A percentile compares a stretch with the other conserved stretches of the same genome.
These are phyloP conservation scores for Eretmocerus hayati DNA, from an alignment of 2,888 invertebrate genomes.

Conservation along the genomic window DNA sequence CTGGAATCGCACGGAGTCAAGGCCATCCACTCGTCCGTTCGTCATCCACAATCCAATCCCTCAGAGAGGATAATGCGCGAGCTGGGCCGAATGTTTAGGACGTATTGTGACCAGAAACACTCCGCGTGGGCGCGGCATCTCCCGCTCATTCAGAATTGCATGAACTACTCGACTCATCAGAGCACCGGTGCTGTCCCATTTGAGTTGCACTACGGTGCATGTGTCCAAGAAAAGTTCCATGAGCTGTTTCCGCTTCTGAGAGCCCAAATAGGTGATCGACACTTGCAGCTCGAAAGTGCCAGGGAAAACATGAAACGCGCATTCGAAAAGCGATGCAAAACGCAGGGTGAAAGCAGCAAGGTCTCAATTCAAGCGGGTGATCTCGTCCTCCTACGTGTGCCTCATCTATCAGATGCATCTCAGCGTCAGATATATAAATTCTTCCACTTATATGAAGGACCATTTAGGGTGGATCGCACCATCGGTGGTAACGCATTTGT, in stretches of 20 bases:
- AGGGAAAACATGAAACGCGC: background rate
- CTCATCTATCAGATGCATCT: slow-evolving; percentile 4
- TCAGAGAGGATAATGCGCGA: slow-evolving; percentile 23
- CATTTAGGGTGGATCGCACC: background rate
- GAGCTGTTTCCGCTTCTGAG: background rate
- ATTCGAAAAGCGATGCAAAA: background rate
- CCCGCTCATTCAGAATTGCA: background rate
- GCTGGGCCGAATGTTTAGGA: slow-evolving; percentile 21
- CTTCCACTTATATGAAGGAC: slow-evolving; percentile 10
- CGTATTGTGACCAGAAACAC: slow-evolving; percentile 16
- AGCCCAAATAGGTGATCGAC: background rate
- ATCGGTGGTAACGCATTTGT: background rate
- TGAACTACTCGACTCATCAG: slow-evolving; percentile 2
- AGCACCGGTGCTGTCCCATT: background rate
- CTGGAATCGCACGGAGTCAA: slow-evolving; percentile 1
- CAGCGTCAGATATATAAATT: slow-evolving; percentile 4
- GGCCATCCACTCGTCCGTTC: slow-evolving; percentile 9
- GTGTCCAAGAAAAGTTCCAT: background rate
- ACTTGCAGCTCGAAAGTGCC: background rate
- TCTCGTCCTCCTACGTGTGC: slow-evolving; percentile 5
- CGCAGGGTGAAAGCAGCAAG: background rate
- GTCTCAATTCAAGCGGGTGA: background rate
- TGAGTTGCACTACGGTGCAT: background rate
- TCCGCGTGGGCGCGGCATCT: slow-evolving; percentile 11
- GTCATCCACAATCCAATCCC: slow-evolving; percentile 25